Evolutionary conservation across 2,888 invertebrate genomes (phyloP).

Genomic region (Harmothoe impar): DNA sequence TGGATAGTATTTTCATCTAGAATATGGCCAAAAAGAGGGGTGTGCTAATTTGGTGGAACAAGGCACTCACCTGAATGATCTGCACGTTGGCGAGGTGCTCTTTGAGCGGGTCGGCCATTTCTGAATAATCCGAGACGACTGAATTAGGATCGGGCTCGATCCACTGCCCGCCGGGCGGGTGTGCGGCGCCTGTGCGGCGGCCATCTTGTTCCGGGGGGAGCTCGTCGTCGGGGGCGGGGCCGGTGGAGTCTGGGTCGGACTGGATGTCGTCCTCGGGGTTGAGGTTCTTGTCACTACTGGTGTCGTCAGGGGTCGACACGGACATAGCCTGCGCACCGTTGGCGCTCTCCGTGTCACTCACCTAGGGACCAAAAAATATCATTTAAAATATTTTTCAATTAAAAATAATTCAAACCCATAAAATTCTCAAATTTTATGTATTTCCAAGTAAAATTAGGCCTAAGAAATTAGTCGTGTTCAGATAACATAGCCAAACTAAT

Average conservation of each 20-base stretch:
- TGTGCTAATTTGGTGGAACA: too few relatives aligned
- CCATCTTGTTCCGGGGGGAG: neutral
- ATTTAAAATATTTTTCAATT: too few relatives aligned
- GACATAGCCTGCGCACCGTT: slow-evolving; percentile 70
- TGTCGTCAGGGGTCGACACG: slow-evolving; percentile 69
- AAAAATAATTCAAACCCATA: too few relatives aligned
- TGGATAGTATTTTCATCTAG: neutral
- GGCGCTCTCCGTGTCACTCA: slow-evolving; percentile 65
- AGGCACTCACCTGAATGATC: too few relatives aligned
- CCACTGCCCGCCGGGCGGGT: slow-evolving; percentile 19
- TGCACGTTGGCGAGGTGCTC: slow-evolving; percentile 73
- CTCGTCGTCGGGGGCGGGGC: neutral
- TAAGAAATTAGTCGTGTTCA: too few relatives aligned
- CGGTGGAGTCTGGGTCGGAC: slow-evolving; percentile 59
- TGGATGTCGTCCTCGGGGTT: slow-evolving; percentile 54
- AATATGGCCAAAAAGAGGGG: too few relatives aligned
- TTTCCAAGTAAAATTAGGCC: too few relatives aligned
- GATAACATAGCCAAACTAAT: too few relatives aligned
- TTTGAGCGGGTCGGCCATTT: slow-evolving; percentile 76
- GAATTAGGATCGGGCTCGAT: slow-evolving; percentile 70
- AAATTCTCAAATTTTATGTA: too few relatives aligned
- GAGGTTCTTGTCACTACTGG: slow-evolving; percentile 53
- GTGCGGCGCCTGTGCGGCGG: neutral
- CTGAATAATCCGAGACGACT: slow-evolving; percentile 79
- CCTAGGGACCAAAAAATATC: too few relatives aligned